Evolutionary conservation across 2,888 invertebrate genomes (phyloP).

Genomic region (Allophyes oxyacanthae): DNA sequence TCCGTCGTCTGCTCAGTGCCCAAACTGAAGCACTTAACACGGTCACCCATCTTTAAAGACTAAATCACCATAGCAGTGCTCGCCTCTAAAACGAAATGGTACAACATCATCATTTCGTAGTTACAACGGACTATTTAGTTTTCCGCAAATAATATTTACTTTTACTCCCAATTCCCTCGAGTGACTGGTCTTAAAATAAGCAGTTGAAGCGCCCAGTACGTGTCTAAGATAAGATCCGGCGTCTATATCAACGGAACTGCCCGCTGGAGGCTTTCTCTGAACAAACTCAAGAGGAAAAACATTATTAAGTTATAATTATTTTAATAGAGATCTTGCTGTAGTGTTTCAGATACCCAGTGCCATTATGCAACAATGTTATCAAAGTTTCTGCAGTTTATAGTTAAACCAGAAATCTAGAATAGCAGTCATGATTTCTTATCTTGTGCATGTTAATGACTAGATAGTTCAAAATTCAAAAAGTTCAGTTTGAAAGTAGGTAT

Average conservation of each 20-base stretch:
- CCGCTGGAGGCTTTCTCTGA: slow-evolving; percentile 35
- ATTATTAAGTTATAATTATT: slow-evolving; percentile 44
- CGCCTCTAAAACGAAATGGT: too few relatives aligned
- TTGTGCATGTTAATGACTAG: too few relatives aligned
- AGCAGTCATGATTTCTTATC: too few relatives aligned
- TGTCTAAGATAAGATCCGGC: slow-evolving; percentile 37
- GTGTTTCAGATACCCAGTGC: slow-evolving; percentile 6
- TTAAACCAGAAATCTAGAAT: too few relatives aligned
- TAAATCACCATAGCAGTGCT: too few relatives aligned
- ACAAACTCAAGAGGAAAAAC: slow-evolving; percentile 37
- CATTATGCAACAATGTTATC: slow-evolving; percentile 22
- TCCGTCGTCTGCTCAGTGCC: too few relatives aligned
- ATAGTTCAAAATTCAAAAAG: too few relatives aligned
- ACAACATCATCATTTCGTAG: too few relatives aligned
- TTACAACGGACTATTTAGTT: neutral
- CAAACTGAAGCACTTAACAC: too few relatives aligned
- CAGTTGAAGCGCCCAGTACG: slow-evolving; percentile 17
- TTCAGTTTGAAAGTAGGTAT: too few relatives aligned
- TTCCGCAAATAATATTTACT: slow-evolving; percentile 19
- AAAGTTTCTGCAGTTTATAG: too few relatives aligned
- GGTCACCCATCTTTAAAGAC: too few relatives aligned
- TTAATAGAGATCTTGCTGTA: slow-evolving; percentile 26
- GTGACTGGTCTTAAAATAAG: slow-evolving; percentile 37
- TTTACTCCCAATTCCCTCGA: slow-evolving; percentile 14
- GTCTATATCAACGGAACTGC: slow-evolving; percentile 12